Evolutionary conservation across 2,888 invertebrate species (phyloP).

Genomic region (Buathra laborator): DNA sequence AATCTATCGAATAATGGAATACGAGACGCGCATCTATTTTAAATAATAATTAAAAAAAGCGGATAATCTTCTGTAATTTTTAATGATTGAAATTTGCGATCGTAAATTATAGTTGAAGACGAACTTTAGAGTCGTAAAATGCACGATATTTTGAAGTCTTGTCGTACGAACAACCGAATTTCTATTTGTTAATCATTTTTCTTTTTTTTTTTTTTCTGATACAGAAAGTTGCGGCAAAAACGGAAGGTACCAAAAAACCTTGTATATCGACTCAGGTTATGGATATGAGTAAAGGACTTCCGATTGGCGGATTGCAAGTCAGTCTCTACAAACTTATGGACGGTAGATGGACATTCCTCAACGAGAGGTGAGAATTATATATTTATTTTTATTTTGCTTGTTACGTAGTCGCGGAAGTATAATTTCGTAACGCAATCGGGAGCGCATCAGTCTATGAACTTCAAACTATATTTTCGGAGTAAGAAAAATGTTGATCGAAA

Average conservation of each 20-base stretch:
- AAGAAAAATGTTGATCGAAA: not conserved
- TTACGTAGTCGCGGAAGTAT: not conserved
- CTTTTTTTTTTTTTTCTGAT: not conserved
- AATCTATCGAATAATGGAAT: too few species aligned
- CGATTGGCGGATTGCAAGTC: conserved; percentile 89
- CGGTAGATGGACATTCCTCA: conserved; percentile 89
- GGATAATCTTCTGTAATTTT: too few species aligned
- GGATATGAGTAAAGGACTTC: conserved; percentile 90
- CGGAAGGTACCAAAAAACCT: conserved; percentile 82
- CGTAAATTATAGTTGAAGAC: too few species aligned
- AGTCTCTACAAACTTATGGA: conserved; percentile 89
- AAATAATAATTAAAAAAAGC: too few species aligned
- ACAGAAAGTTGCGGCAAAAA: conserved; percentile 26
- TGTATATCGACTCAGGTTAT: conserved; percentile 91
- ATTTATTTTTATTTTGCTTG: not conserved
- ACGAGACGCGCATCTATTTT: too few species aligned
- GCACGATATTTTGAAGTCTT: not conserved
- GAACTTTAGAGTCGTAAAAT: too few species aligned
- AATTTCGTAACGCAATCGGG: not conserved
- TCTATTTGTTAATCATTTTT: too few species aligned
- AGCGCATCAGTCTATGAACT: not conserved
- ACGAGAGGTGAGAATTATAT: conserved; percentile 84
- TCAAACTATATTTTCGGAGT: not conserved
- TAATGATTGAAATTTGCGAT: too few species aligned
- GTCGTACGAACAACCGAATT: not conserved